A percentile compares a stretch with the other conserved stretches of the same genome.
phyloP scores from a whole-genome alignment of 1,140 invertebrate species.

The Saxidomus purpurata region DNA sequence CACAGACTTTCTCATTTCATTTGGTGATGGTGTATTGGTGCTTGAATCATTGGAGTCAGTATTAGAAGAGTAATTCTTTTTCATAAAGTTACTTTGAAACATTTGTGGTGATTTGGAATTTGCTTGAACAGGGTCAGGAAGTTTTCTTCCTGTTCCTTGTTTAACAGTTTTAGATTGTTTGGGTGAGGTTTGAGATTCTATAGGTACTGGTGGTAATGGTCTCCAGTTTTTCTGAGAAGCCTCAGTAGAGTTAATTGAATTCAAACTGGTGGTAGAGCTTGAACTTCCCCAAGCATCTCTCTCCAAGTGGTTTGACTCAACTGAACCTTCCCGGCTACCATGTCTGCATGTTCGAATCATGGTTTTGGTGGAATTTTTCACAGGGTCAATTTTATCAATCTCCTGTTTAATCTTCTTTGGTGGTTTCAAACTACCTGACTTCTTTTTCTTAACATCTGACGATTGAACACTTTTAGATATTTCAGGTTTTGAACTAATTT shows the following conservation, averaged over 20 bases:
- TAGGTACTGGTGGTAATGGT: constrained; percentile 63
- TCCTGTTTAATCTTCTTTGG: constrained; percentile 48
- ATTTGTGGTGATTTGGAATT: constrained; percentile 67
- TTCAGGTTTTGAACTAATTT: constrained; percentile 45
- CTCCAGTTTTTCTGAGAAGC: constrained; percentile 52
- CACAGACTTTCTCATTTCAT: constrained; percentile 19
- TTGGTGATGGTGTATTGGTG: neutral
- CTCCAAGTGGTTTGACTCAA: constrained; percentile 53
- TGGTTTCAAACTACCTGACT: constrained; percentile 39
- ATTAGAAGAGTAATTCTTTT: constrained; percentile 61
- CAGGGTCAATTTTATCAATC: constrained; percentile 6
- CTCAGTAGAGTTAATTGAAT: constrained; percentile 45
- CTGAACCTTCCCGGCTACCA: constrained; percentile 46
- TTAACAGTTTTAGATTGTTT: constrained; percentile 62
- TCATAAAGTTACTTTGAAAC: constrained; percentile 78
- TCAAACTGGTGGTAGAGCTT: constrained; percentile 47
- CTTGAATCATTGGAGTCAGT: constrained; percentile 45
- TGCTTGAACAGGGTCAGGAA: constrained; percentile 68
- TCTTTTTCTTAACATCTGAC: constrained; percentile 32
- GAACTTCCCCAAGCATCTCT: constrained; percentile 62
- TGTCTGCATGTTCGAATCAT: constrained; percentile 53
- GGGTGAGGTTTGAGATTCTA: constrained; percentile 50
- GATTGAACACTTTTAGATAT: constrained; percentile 7
- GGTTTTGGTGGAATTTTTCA: constrained; percentile 49
- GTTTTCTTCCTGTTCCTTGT: constrained; percentile 64